Evolutionary conservation across 2,113 vertebrate genomes (phyloP).

Genomic region (Catagonus wagneri): DNA sequence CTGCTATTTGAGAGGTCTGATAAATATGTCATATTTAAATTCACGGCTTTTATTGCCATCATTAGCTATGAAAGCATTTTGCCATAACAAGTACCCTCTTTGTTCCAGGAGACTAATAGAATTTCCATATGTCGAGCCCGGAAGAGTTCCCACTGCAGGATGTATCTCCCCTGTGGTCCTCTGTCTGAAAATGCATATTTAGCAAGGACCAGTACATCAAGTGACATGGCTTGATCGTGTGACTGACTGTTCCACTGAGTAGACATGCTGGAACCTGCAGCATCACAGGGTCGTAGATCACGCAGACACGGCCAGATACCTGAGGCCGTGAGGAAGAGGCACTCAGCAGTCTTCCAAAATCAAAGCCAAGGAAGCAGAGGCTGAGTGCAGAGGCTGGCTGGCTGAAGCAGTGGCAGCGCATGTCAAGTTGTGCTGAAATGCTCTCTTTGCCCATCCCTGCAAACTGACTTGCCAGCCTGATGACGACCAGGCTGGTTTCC

Average conservation of each 20-base stretch:
- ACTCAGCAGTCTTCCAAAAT: neutral
- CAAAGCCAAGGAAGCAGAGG: neutral
- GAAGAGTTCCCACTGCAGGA: neutral
- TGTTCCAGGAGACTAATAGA: neutral
- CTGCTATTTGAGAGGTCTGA: constrained; percentile 9
- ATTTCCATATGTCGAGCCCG: neutral
- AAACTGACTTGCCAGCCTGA: neutral
- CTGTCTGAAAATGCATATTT: neutral
- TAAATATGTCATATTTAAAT: constrained; percentile 27
- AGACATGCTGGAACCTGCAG: neutral
- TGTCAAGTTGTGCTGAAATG: neutral
- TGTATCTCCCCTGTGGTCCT: neutral
- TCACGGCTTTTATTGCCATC: neutral
- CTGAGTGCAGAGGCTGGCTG: neutral
- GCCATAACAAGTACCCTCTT: neutral
- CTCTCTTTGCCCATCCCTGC: neutral
- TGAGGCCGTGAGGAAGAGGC: neutral
- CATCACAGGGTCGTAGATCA: neutral
- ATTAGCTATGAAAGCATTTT: constrained; percentile 7
- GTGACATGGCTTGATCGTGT: neutral
- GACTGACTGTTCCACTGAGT: neutral
- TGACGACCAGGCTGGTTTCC: neutral
- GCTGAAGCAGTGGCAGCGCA: neutral
- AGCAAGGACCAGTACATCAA: neutral
- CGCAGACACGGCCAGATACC: neutral